Percentiles rank a stretch among this genome's conserved stretches.
These are phyloP conservation scores for Porites cylindrica DNA, from an alignment of 92 coral and sea anemone species.

Conservation along the genomic window DNA sequence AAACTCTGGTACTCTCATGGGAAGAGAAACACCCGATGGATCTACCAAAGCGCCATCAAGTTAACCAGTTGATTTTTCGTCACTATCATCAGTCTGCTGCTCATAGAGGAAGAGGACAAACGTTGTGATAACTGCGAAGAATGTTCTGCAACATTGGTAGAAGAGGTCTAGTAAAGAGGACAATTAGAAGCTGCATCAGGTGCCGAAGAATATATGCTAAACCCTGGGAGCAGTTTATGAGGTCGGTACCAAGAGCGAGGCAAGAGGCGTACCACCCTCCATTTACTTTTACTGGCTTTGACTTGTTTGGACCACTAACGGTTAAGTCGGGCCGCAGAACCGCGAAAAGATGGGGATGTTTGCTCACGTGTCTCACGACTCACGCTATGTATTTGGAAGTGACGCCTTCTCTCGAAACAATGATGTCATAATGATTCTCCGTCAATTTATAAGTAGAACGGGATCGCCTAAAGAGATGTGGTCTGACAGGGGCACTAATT, in stretches of 20 bases:
- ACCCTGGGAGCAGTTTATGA: too few relatives aligned
- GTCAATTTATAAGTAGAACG: conserved; percentile 63
- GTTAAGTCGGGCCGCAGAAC: conserved; percentile 77
- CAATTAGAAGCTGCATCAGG: conserved; percentile 59
- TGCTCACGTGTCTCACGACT: conserved; percentile 11
- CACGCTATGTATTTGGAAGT: neutral
- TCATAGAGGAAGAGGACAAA: conserved; percentile 67
- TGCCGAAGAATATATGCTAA: conserved; percentile 56
- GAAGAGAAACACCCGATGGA: conserved; percentile 36
- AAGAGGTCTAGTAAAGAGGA: conserved; percentile 47
- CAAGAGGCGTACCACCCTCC: too few relatives aligned
- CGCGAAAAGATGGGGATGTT: conserved; percentile 74
- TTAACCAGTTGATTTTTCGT: too few relatives aligned
- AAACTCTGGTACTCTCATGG: conserved; percentile 28
- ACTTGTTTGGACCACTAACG: conserved; percentile 66
- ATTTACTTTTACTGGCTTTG: conserved; percentile 71
- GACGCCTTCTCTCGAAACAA: conserved; percentile 58
- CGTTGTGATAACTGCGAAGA: conserved; percentile 48
- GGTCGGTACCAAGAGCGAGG: too few relatives aligned
- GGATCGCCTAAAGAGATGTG: conserved; percentile 68
- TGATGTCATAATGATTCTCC: conserved; percentile 68
- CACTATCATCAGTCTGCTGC: too few relatives aligned
- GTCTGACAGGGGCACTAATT: conserved; percentile 67
- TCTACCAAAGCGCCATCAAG: conserved; percentile 4
- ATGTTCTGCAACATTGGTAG: too few relatives aligned